phyloP scores from a whole-genome alignment of 2,797 vertebrate genomes.

The Avahi laniger region DNA sequence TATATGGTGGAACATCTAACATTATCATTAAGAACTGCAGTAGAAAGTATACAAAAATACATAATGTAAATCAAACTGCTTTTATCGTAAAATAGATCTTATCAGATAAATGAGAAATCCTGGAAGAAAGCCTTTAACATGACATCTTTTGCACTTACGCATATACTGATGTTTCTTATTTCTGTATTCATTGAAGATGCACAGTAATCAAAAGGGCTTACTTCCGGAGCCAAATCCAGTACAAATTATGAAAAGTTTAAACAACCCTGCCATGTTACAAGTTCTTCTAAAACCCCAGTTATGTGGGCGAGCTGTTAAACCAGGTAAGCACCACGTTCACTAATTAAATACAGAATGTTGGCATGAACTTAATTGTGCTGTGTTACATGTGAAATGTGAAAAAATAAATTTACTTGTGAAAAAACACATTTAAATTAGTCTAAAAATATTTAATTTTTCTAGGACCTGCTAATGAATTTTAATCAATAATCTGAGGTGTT shows the following conservation, averaged over 20 bases:
- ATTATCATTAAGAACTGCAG: not conserved
- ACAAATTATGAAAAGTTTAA: conserved; percentile 96
- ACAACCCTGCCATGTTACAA: conserved; percentile 95
- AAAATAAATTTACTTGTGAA: not conserved
- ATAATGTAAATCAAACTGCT: not conserved
- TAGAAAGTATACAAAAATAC: not conserved
- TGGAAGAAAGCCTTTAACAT: not conserved
- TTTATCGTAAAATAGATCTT: conserved; percentile 30
- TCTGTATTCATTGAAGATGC: conserved; percentile 87
- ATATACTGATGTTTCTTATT: conserved; percentile 30
- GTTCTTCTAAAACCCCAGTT: conserved; percentile 94
- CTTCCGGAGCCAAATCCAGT: conserved; percentile 95
- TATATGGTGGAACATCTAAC: not conserved
- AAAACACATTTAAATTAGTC: not conserved
- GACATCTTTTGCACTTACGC: not conserved
- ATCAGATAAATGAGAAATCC: not conserved
- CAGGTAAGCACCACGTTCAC: conserved; percentile 83
- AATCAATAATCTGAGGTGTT: not conserved
- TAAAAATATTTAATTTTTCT: not conserved
- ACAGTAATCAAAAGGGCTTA: conserved; percentile 94
- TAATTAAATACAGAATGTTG: not conserved
- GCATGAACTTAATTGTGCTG: not conserved
- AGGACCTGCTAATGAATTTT: not conserved
- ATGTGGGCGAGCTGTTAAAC: conserved; percentile 86
- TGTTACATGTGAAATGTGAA: not conserved